Conservation (phyloP, 2,888 invertebrate genomes). For the Lordiphosa fenestrarum region DNA sequence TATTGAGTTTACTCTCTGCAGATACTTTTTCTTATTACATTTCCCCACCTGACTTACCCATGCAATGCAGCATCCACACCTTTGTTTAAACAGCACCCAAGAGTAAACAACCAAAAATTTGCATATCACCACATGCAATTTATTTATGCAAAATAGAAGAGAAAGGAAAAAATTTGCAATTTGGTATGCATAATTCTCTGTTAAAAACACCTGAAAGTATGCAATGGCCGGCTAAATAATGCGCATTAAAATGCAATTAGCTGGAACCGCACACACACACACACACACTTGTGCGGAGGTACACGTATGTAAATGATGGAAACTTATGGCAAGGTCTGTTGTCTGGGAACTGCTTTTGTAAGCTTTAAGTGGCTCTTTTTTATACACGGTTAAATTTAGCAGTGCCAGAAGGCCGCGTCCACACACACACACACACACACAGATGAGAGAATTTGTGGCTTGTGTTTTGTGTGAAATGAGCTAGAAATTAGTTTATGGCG, state of each 20-base stretch:
- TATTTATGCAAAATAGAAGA: slow-evolving; percentile 36
- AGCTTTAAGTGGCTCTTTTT: slow-evolving; percentile 45
- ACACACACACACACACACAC: slow-evolving; percentile 8
- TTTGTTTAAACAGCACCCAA: slow-evolving; percentile 33
- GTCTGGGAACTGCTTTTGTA: slow-evolving; percentile 21
- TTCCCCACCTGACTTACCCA: too few species aligned
- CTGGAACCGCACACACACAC: slow-evolving; percentile 23
- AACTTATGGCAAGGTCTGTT: slow-evolving; percentile 33
- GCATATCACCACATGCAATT: slow-evolving; percentile 52
- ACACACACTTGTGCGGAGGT: slow-evolving; percentile 3
- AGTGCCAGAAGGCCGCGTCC: slow-evolving; percentile 45
- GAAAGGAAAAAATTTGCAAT: slow-evolving; percentile 2
- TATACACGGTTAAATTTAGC: slow-evolving; percentile 56
- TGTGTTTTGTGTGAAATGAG: slow-evolving; percentile 54
- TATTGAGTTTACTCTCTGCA: too few species aligned
- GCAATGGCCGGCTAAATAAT: slow-evolving; percentile 37
- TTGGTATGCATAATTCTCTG: slow-evolving; percentile 30
- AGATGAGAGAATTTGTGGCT: neutral
- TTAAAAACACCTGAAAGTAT: slow-evolving; percentile 33
- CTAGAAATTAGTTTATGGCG: slow-evolving; percentile 66
- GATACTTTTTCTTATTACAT: too few species aligned
- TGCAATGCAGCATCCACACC: slow-evolving; percentile 26
- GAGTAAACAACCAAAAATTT: slow-evolving; percentile 23
- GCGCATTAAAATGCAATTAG: slow-evolving; percentile 62
- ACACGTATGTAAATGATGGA: slow-evolving; percentile 43